Evolutionary conservation across 2,113 vertebrate species (phyloP).

Genomic region (Xerus inauris): DNA sequence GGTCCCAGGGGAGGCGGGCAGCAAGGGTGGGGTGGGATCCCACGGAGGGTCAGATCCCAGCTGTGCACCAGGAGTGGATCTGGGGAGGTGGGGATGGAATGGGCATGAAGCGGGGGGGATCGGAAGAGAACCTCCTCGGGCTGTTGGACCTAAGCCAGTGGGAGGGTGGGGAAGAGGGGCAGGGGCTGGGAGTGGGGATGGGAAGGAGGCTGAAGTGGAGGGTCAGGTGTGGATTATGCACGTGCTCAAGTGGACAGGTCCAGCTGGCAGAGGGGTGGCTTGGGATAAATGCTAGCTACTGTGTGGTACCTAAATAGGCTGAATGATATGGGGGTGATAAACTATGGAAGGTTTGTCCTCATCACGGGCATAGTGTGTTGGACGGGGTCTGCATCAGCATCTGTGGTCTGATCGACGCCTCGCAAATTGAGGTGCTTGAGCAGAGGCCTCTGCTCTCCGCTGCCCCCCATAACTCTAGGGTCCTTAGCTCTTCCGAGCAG

Average conservation of each 20-base stretch:
- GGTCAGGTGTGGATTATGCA: not conserved
- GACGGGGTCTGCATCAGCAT: constrained; percentile 17
- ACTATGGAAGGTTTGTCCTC: constrained; percentile 47
- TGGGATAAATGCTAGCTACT: constrained; percentile 42
- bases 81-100: not conserved
- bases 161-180: too few species aligned
- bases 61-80: not conserved
- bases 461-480: not conserved
- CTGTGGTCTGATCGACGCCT: not conserved
- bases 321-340: constrained; percentile 49
- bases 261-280: not conserved
- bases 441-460: too few species aligned
- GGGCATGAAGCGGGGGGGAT: not conserved
- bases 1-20: not conserved
- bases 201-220: not conserved
- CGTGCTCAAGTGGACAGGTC: not conserved
- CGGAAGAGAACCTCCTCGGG: not conserved
- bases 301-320: constrained; percentile 35
- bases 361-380: constrained; percentile 54
- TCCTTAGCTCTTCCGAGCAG: not conserved
- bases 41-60: not conserved
- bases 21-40: too few species aligned
- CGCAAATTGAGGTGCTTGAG: too few species aligned
- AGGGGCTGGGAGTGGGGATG: accelerated
- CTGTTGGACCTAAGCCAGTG: not conserved